Base-by-base conservation (phyloP, 2,888 invertebrate genomes). In the Microctonus hyperodae region DNA sequence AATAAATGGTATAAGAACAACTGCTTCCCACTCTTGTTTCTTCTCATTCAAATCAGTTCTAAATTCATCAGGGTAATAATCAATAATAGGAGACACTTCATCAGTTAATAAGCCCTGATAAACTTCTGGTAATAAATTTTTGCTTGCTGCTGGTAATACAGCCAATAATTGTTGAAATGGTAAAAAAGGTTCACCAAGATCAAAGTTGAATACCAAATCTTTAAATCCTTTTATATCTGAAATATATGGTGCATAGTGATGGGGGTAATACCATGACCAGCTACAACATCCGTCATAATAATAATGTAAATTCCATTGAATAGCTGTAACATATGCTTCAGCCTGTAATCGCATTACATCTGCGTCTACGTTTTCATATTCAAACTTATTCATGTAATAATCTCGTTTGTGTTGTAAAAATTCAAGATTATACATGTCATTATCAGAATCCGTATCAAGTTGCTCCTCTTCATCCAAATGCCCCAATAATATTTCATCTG, bases 241-340 rank as follows among this genome's bases (percentile, higher is more conserved):
- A 74, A 97, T 93, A 81, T 92, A 98, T 0, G 98, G 98, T 0
- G 98, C 94, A 85, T 98, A 99, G 84, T 99, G 98, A 80, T 95
- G 94, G 0, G 97, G 97, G 84, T 97, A 99, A 85, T 89, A 98
- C 98, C 98, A 99, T 33, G 95, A 94, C 99, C 99, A 99, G 0
- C 97, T 97, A 60, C 93, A 93, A 53, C 97, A 95, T 6, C 98
- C 98, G 78, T 95, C 91, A 85, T 97, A 98, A 84, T 99, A 99
- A 84, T 99, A 99, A 80, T 92, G 89, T 20, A 98, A 86, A 80
- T 96, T 96, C 98, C 98, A 99, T 78, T 98, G 98, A 58, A 99
- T 90, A 0, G 97, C 98, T 48, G 92, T 87, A 10, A 98, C 92
- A 82, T 98, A 99, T 59, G 93, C 91, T 79, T 92, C 91, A 0